Evolutionary conservation across 1,140 invertebrate genomes (phyloP).

Genomic region (Heterodera carotae): DNA sequence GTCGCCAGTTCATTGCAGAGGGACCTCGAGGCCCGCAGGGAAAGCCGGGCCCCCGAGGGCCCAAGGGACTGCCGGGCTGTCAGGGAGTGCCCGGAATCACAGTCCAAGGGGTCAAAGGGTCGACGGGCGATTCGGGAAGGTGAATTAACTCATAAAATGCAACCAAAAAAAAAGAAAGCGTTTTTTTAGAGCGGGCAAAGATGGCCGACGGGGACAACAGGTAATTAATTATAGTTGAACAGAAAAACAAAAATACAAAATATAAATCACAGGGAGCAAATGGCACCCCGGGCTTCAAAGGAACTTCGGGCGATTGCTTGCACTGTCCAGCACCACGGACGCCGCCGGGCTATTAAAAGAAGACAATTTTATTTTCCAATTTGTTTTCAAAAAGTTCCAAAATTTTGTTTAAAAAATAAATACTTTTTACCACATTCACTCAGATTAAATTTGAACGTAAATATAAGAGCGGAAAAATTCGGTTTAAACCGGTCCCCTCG

Average conservation of each 20-base stretch:
- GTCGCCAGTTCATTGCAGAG: slow-evolving; percentile 36
- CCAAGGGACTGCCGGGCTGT: slow-evolving; percentile 38
- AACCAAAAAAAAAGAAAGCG: neutral
- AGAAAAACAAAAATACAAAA: slow-evolving; percentile 23
- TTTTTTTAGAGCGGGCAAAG: slow-evolving; percentile 12
- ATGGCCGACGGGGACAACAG: neutral
- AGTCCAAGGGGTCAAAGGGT: slow-evolving; percentile 34
- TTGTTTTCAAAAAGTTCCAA: neutral
- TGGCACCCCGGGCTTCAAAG: slow-evolving; percentile 32
- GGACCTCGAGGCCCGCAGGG: slow-evolving; percentile 40
- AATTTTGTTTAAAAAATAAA: too few species aligned
- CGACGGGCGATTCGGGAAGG: slow-evolving; percentile 39
- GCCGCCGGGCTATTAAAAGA: slow-evolving; percentile 36
- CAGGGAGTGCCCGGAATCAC: slow-evolving; percentile 40
- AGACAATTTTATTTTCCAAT: neutral
- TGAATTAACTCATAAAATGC: neutral
- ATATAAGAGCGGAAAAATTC: too few species aligned
- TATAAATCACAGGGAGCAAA: slow-evolving; percentile 24
- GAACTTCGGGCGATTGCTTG: slow-evolving; percentile 29
- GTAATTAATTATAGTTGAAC: slow-evolving; percentile 14
- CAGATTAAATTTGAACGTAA: too few species aligned
- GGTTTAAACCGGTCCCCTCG: too few species aligned
- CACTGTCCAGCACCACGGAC: slow-evolving; percentile 41
- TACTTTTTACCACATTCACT: too few species aligned
- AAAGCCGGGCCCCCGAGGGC: slow-evolving; percentile 37